phyloP scores from a whole-genome alignment of 2,888 invertebrate species.

The Lithophane ornitopus region DNA sequence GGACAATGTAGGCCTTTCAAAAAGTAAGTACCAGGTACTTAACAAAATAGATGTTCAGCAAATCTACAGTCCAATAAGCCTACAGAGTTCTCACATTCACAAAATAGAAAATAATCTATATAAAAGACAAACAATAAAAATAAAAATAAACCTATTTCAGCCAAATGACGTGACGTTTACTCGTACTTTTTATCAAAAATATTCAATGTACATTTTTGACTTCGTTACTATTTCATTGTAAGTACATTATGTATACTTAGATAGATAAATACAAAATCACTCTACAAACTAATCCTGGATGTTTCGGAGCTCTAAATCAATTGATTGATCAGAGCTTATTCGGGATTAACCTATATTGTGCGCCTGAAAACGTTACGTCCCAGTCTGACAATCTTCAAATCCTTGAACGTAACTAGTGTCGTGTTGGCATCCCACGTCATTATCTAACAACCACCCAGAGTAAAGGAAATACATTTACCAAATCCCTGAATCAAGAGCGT shows the following conservation, averaged over 20 bases:
- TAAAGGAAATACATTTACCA: conserved; percentile 20
- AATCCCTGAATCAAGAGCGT: conserved; percentile 5
- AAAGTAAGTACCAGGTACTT: no score
- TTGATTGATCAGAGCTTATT: conserved; percentile 28
- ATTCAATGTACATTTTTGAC: not conserved
- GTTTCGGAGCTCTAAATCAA: not conserved
- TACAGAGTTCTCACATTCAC: no score
- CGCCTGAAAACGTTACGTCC: not conserved
- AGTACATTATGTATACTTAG: not conserved
- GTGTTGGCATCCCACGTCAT: conserved; percentile 3
- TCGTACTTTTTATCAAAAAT: not conserved
- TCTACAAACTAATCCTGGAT: not conserved
- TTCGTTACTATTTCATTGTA: not conserved
- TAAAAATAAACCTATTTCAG: no score
- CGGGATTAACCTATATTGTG: not conserved
- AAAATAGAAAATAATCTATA: no score
- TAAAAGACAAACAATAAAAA: no score
- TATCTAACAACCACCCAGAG: conserved; percentile 16
- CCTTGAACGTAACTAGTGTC: conserved; percentile 6
- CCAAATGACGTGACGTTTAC: no score
- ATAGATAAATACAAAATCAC: not conserved
- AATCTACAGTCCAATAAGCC: no score
- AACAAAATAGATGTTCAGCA: no score
- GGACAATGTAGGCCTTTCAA: no score
- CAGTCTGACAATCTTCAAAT: not conserved